Conservation (phyloP, 1,140 invertebrate genomes). For the Drosophila orosa region DNA sequence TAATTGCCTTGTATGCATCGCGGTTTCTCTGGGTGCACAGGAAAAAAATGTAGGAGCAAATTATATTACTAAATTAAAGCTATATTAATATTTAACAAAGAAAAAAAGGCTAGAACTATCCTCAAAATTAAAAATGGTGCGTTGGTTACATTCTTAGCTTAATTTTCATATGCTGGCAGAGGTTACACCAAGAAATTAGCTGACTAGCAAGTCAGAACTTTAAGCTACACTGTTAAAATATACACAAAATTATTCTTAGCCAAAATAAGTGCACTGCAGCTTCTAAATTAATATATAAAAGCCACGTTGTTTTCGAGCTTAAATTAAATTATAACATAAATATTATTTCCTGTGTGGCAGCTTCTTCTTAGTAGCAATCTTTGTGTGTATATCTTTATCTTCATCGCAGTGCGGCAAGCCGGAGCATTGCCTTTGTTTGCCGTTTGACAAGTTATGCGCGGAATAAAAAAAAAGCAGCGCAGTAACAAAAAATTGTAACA, state of each 20-base stretch:
- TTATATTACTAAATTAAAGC: not conserved
- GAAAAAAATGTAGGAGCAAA: not conserved
- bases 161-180: too few species aligned
- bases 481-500: conserved; percentile 60
- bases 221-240: not conserved
- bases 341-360: conserved; percentile 2
- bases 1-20: conserved; percentile 62
- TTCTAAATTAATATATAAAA: not conserved
- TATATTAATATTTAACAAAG: too few species aligned
- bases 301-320: not conserved
- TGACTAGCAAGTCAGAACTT: not conserved
- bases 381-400: conserved; percentile 40
- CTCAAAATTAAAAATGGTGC: too few species aligned
- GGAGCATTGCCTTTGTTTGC: conserved; percentile 63
- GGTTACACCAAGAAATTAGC: too few species aligned
- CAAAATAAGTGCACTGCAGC: not conserved
- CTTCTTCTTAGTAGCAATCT: conserved; percentile 51
- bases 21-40: conserved; percentile 1
- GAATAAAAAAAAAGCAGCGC: conserved; percentile 16
- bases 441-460: conserved; percentile 74
- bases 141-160: too few species aligned
- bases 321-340: not conserved
- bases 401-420: conserved; percentile 24
- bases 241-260: not conserved
- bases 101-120: too few species aligned